Evolutionary conservation across 2,888 invertebrate species (phyloP).

Genomic region (Mylabris sibirica): DNA sequence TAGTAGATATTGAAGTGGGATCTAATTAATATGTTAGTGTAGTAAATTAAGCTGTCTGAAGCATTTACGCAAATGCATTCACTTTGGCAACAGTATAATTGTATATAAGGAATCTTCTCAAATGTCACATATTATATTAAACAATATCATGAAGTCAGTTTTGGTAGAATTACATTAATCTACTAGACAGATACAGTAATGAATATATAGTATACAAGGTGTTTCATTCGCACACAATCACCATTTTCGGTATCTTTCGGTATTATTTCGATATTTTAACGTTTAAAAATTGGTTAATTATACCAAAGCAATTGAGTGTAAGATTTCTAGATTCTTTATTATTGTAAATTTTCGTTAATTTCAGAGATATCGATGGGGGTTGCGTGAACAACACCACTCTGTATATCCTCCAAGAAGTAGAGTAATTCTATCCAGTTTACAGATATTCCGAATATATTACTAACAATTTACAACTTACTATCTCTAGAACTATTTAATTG

Average conservation of each 20-base stretch:
- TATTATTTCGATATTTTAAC: too few relatives aligned
- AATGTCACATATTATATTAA: slow-evolving; percentile 46
- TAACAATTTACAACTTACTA: background rate
- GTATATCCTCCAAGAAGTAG: background rate
- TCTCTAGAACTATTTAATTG: slow-evolving; percentile 17
- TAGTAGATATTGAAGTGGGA: slow-evolving; percentile 25
- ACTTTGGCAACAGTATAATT: slow-evolving; percentile 41
- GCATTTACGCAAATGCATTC: slow-evolving; percentile 53
- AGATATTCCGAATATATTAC: slow-evolving; percentile 8
- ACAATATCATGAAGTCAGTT: slow-evolving; percentile 42
- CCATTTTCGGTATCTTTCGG: too few relatives aligned
- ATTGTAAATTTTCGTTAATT: too few relatives aligned
- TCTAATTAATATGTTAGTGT: slow-evolving; percentile 48
- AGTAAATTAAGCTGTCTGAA: slow-evolving; percentile 54
- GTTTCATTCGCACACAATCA: background rate
- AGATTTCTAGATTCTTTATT: too few relatives aligned
- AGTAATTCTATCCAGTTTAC: slow-evolving; percentile 4
- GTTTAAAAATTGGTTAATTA: too few relatives aligned
- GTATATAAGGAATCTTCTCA: slow-evolving; percentile 43
- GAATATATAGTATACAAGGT: background rate
- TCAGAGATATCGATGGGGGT: too few relatives aligned
- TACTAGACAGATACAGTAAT: slow-evolving; percentile 17
- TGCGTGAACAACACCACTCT: background rate
- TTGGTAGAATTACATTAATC: slow-evolving; percentile 32
- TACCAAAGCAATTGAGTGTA: too few relatives aligned